phyloP scores from a whole-genome alignment of 2,797 vertebrate genomes.

The Enteromius viviparus region DNA sequence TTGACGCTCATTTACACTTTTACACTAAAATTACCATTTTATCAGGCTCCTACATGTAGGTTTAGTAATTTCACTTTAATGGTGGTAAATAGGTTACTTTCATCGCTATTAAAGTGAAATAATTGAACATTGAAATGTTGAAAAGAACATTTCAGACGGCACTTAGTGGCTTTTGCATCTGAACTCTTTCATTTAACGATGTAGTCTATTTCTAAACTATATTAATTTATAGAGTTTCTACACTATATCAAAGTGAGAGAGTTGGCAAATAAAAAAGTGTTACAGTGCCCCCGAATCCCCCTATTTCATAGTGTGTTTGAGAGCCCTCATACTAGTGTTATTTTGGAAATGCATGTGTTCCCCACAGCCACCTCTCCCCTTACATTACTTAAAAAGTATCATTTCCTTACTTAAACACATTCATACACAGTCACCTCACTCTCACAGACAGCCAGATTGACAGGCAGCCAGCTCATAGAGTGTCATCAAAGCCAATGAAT shows the following conservation, averaged over 20 bases:
- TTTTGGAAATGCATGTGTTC: slow-evolving; percentile 24
- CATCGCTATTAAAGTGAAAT: no score
- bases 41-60: no score
- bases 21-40: no score
- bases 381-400: slow-evolving; percentile 47
- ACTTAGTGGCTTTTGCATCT: no score
- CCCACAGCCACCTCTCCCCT: slow-evolving; percentile 13
- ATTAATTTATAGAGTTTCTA: background rate
- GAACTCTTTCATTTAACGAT: background rate
- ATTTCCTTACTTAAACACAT: slow-evolving; percentile 57
- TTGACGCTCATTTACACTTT: background rate
- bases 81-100: no score
- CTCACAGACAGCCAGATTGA: slow-evolving; percentile 53
- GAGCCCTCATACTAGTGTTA: slow-evolving; percentile 27
- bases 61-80: no score
- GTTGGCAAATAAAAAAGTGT: background rate
- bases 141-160: no score
- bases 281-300: background rate
- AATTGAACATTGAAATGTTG: no score
- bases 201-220: background rate
- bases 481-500: slow-evolving; percentile 67
- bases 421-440: slow-evolving; percentile 27
- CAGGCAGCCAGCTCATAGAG: slow-evolving; percentile 59
- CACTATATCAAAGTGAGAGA: background rate
- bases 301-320: slow-evolving; percentile 16